Conservation (phyloP, 2,797 vertebrate species). For the Sebastes taczanowskii region DNA sequence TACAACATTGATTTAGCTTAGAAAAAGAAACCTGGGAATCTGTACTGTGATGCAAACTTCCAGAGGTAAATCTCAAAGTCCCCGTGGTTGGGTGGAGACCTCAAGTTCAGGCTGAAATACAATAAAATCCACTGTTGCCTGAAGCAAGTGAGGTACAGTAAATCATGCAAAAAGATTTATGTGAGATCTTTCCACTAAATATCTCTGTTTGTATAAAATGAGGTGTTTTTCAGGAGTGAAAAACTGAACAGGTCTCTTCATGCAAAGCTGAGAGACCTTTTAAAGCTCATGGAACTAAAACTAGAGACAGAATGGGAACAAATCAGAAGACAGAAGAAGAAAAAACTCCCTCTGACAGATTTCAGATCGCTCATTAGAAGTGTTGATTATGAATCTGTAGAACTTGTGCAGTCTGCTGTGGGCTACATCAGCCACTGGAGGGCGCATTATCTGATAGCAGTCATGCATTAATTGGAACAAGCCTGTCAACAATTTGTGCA, state of each 20-base stretch:
- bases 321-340: not conserved
- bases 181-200: not conserved
- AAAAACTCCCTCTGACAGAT: not conserved
- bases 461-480: constrained; percentile 23
- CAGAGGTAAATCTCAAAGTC: not conserved
- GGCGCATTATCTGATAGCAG: not conserved
- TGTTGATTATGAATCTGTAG: not conserved
- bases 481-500: constrained; percentile 15
- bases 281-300: not conserved
- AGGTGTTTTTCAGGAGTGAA: not conserved
- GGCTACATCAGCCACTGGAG: constrained; percentile 12
- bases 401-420: not conserved
- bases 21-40: not conserved
- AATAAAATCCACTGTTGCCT: constrained; percentile 1
- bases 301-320: not conserved
- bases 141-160: not conserved
- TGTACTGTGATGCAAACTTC: not conserved
- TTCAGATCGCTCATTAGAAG: constrained; percentile 8
- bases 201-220: not conserved
- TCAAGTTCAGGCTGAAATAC: not conserved
- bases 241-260: not conserved
- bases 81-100: not conserved
- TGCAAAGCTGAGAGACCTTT: no score
- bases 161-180: not conserved
- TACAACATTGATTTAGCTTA: not conserved